Evolutionary conservation across 1,140 invertebrate species (phyloP), one percentile per base, ranked within the genome.

Genomic region (Zaprionus taronus): DNA sequence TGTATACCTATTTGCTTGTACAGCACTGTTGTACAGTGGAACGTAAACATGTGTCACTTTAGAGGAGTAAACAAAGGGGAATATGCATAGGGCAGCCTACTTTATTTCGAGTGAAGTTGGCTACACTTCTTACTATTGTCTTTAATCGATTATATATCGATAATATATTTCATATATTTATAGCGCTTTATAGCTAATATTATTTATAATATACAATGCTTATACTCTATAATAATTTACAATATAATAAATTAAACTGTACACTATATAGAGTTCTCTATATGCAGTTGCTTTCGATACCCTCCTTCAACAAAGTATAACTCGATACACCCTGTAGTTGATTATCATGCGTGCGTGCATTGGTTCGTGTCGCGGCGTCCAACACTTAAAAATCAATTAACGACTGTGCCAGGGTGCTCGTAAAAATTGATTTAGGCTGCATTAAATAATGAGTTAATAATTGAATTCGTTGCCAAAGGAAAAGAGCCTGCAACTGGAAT

Each of bases 341-440:
- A 47, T 31, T 9, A 34, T 31, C n/a, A 20, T 68, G 58, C 38
- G 67, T 76, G 67, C 71, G 36, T 20, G 15, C 38, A 62, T 31
- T 41, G n/a, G 44, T n/a, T 44, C 58, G 68, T 72, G 73, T 77
- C 55, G 24, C 11, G 31, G 31, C 38, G 70, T 38, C 28, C 20
- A 51, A 61, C 83, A 87, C 84, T 87, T 83, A 89, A 89, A 87
- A 83, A 83, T 87, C 77, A 87, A 86, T 86, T 86, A 86, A 87
- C 53, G 66, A 64, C 65, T 72, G 55, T 36, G 47, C 47, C 11
- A 34, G 51, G 47, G 24, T 56, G 41, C 17, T 44, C 36, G 17
- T 41, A 38, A 67, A 71, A 66, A 71, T 71, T 62, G 49, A 38
- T 67, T 67, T 76, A 49, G 65, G 12, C 41, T 41, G 67, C 41